Evolutionary conservation across 2,113 vertebrate species (phyloP), one percentile per base, ranked within the genome.

Genomic region (Chauna torquata): DNA sequence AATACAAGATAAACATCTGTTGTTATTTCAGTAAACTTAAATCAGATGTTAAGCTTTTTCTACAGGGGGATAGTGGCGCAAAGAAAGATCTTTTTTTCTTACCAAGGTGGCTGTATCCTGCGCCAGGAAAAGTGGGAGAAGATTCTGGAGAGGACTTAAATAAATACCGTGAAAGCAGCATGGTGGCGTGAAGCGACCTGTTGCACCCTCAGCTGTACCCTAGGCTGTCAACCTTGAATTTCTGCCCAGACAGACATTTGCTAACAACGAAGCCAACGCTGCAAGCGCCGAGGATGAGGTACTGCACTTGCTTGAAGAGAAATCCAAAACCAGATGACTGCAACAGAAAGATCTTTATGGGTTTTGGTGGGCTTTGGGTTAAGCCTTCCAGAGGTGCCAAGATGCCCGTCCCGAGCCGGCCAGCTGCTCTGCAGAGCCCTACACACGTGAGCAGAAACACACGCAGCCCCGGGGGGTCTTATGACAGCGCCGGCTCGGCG

Each of bases 1-100:
- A 98, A 98, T 98, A 98, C 98, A 98, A 98, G 97, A 98, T 97
- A 98, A 99, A 98, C 98, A 98, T 98, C 98, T 98, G 98, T 97
- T 98, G 98, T 98, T 98, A 98, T 98, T 98, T 97, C 98, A 97
- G 97, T 95, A 99, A 98, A 98, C 98, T 96, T 79, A 85, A 98
- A 92, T 98, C 98, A 99, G 98, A 98, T 98, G 98, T 98, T 94
- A 84, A 54, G 92, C 84, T 97, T 94, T 89, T 77, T 90, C 93
- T 89, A 57, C n/a, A 24, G 68, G 87, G 93, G 47, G 42, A 82
- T 9, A 42, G 58, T 64, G 87, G 82, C 70, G 87, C 54, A 96
- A 91, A 77, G 82, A 57, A 52, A 92, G 76, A 74, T 24, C 38
- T 65, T 42, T 32, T 50, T 55, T 22, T 3, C 44, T 78, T 62